These are phyloP conservation scores for Papilio polytes DNA, from an alignment of 1,140 invertebrate genomes.

Conservation along the genomic window DNA sequence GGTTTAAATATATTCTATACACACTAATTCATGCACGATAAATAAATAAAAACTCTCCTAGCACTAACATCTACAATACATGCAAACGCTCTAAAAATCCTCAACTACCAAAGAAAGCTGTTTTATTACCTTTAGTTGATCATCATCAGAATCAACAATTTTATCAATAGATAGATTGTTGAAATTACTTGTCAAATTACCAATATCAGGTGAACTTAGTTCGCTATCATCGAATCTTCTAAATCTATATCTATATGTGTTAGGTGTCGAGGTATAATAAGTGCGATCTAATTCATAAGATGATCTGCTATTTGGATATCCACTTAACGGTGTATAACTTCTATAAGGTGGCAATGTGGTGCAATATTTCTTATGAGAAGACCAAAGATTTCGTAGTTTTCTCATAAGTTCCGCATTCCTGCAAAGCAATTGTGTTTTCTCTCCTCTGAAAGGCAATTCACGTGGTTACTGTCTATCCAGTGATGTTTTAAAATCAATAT, in stretches of 20 bases:
- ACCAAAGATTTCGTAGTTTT: slow-evolving; percentile 84
- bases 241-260: slow-evolving; percentile 67
- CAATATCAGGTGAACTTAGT: slow-evolving; percentile 53
- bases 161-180: slow-evolving; percentile 59
- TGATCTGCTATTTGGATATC: slow-evolving; percentile 56
- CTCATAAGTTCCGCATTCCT: slow-evolving; percentile 85
- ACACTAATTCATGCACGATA: too few relatives aligned
- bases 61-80: background rate
- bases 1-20: too few relatives aligned
- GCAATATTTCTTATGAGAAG: slow-evolving; percentile 84
- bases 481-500: slow-evolving; percentile 30
- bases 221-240: slow-evolving; percentile 57
- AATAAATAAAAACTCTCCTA: background rate
- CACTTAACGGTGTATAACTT: slow-evolving; percentile 48
- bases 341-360: slow-evolving; percentile 70
- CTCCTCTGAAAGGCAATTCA: slow-evolving; percentile 79
- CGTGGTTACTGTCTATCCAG: slow-evolving; percentile 45
- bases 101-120: too few relatives aligned
- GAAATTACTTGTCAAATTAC: slow-evolving; percentile 60
- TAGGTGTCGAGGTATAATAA: slow-evolving; percentile 70
- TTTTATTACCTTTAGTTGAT: too few relatives aligned
- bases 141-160: too few relatives aligned
- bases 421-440: slow-evolving; percentile 84
- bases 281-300: slow-evolving; percentile 76
- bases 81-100: background rate